These are phyloP conservation scores for Penaeus chinensis DNA, from an alignment of 1,140 invertebrate species.

Conservation along the genomic window DNA sequence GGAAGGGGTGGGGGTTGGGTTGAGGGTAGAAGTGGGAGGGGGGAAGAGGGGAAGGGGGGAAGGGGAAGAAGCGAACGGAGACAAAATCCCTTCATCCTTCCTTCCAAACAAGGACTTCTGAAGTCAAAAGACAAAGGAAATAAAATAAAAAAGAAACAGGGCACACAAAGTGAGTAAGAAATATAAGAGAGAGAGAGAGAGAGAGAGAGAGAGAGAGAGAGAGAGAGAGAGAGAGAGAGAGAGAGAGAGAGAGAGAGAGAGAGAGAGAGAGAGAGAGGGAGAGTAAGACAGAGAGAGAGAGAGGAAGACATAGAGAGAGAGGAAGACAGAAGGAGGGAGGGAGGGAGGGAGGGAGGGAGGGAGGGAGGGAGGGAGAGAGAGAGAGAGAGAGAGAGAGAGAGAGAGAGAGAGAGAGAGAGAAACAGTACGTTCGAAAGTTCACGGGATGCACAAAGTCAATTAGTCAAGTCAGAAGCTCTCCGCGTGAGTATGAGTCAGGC, in stretches of 20 bases:
- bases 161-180: too few species aligned
- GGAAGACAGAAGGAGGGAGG: background rate
- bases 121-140: too few species aligned
- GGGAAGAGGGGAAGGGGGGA: background rate
- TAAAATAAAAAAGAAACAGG: too few species aligned
- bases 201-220: background rate
- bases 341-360: background rate
- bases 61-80: too few species aligned
- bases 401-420: constrained; percentile 22
- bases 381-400: constrained; percentile 4
- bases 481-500: background rate
- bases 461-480: too few species aligned
- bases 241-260: background rate
- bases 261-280: background rate
- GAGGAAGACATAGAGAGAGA: background rate
- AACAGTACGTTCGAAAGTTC: background rate
- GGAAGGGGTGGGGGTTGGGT: too few species aligned
- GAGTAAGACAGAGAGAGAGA: background rate
- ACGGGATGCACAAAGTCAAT: too few species aligned
- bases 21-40: too few species aligned
- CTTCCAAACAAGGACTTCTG: too few species aligned
- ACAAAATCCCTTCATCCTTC: too few species aligned
- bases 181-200: background rate
- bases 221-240: background rate
- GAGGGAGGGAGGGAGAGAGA: background rate